These are phyloP conservation scores for Pristionchus arcanus DNA, from an alignment of 2,888 invertebrate genomes.

Conservation along the genomic window DNA sequence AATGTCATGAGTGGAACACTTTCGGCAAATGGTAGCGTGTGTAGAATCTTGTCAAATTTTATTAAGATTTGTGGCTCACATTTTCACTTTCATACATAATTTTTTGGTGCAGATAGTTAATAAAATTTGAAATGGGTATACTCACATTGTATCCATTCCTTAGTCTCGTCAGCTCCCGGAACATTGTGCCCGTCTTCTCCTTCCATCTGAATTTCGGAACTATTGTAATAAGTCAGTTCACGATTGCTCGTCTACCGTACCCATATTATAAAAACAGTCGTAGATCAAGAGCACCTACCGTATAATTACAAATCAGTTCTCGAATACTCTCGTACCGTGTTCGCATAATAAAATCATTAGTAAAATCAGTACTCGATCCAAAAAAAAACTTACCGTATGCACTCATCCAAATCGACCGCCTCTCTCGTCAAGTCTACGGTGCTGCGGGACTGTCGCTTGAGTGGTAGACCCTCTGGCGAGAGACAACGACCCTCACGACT, in stretches of 20 bases:
- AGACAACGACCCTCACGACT: slow-evolving; percentile 44
- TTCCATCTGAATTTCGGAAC: slow-evolving; percentile 70
- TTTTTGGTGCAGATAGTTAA: too few relatives aligned
- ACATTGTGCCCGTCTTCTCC: slow-evolving; percentile 72
- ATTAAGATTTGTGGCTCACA: too few relatives aligned
- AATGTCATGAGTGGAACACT: too few relatives aligned
- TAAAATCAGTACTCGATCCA: not conserved
- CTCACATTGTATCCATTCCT: slow-evolving; percentile 63
- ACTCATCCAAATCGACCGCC: slow-evolving; percentile 26
- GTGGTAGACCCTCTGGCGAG: slow-evolving; percentile 46
- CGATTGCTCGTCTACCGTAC: not conserved
- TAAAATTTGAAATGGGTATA: too few relatives aligned
- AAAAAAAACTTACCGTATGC: slow-evolving; percentile 23
- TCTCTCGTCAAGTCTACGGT: slow-evolving; percentile 49
- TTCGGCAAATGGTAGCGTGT: too few relatives aligned
- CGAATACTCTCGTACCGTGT: not conserved
- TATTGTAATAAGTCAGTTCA: not conserved
- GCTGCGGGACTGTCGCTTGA: slow-evolving; percentile 13
- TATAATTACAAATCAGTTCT: too few relatives aligned
- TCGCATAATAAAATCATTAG: not conserved
- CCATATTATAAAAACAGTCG: too few relatives aligned
- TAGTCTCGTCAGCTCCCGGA: slow-evolving; percentile 73
- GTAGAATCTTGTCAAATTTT: too few relatives aligned
- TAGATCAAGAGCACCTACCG: too few relatives aligned
- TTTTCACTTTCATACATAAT: too few relatives aligned